Percentiles rank a stretch among this genome's conserved stretches.
Conservation (phyloP, 1,140 invertebrate genomes). For the Saccostrea cuccullata region DNA sequence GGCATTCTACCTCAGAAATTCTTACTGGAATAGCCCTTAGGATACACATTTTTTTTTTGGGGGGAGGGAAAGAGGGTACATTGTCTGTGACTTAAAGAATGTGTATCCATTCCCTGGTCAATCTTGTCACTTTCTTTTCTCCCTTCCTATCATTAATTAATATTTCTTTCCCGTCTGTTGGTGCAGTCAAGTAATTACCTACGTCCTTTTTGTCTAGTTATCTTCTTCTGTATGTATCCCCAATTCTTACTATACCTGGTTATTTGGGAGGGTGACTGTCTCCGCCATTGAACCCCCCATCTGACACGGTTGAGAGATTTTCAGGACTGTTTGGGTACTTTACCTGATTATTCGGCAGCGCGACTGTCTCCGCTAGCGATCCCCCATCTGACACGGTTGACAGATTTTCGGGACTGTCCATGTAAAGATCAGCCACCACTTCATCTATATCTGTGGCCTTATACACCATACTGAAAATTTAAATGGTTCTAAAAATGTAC, state of each 20-base stretch:
- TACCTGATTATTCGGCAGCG: constrained; percentile 91
- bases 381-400: constrained; percentile 52
- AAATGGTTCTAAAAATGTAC: neutral
- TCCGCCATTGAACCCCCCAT: constrained; percentile 61
- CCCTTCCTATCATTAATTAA: too few relatives aligned
- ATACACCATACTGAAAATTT: constrained; percentile 57
- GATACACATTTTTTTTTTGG: too few relatives aligned
- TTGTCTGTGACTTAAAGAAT: too few relatives aligned
- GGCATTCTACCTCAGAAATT: too few relatives aligned
- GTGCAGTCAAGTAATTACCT: neutral
- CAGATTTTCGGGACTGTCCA: constrained; percentile 53
- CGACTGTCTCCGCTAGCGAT: constrained; percentile 83
- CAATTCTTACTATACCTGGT: constrained; percentile 81
- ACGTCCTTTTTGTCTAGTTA: neutral
- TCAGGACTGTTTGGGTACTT: constrained; percentile 59
- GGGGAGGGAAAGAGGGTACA: too few relatives aligned
- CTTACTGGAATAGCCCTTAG: too few relatives aligned
- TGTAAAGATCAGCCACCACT: constrained; percentile 61
- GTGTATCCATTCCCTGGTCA: too few relatives aligned
- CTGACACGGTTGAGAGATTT: constrained; percentile 51
- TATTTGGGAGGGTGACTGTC: constrained; percentile 93
- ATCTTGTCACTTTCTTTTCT: too few relatives aligned
- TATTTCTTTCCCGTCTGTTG: neutral
- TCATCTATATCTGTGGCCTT: constrained; percentile 67
- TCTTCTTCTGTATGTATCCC: neutral